Conservation (phyloP, 2,113 vertebrate species). For the Amia ocellicauda region DNA sequence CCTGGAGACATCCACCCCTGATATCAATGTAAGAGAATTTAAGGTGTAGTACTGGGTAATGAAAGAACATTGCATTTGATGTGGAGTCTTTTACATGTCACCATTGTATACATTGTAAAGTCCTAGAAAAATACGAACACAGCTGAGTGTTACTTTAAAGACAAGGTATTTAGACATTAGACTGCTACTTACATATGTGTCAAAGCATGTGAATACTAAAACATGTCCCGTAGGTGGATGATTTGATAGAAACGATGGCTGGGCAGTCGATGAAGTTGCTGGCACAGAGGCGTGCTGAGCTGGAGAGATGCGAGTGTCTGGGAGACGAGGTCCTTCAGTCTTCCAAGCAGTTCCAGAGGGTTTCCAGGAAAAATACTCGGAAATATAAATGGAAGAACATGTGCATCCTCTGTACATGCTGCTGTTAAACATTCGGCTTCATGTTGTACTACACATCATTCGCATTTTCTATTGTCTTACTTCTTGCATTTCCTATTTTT, state of each 20-base stretch:
- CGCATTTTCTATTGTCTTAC: too few species aligned
- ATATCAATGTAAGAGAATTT: too few species aligned
- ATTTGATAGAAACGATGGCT: conserved; percentile 46
- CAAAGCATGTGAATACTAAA: neutral
- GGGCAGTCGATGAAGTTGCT: conserved; percentile 30
- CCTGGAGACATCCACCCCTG: too few species aligned
- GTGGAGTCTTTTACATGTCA: too few species aligned
- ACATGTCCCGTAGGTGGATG: conserved; percentile 31
- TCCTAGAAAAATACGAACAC: too few species aligned
- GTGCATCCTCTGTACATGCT: conserved; percentile 44
- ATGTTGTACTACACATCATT: too few species aligned
- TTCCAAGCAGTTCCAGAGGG: conserved; percentile 48
- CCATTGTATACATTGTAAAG: too few species aligned
- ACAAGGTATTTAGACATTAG: too few species aligned
- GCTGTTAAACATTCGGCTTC: conserved; percentile 43
- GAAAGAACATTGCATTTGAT: too few species aligned
- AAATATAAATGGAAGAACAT: conserved; percentile 38
- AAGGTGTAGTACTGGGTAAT: too few species aligned
- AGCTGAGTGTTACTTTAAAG: too few species aligned
- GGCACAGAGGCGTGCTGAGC: conserved; percentile 41
- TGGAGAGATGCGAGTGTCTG: conserved; percentile 42
- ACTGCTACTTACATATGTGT: conserved; percentile 16
- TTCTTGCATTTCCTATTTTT: too few species aligned
- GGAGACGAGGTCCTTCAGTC: conserved; percentile 40
- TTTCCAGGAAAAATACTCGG: conserved; percentile 42